phyloP scores from a whole-genome alignment of 2,113 vertebrate genomes.

The Festucalex cinctus region DNA sequence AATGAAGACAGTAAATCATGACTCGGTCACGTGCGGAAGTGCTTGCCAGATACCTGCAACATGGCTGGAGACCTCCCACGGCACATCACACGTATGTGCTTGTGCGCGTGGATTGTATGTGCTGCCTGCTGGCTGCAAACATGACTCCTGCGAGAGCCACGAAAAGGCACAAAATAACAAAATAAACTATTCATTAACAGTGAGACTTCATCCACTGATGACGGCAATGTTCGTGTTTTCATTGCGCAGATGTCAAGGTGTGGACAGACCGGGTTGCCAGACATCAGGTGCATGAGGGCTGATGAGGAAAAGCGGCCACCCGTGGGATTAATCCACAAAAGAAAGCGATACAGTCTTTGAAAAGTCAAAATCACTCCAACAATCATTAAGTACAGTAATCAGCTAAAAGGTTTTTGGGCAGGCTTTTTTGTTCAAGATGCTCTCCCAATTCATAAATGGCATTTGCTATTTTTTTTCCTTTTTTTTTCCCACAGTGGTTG shows the following conservation, averaged over 20 bases:
- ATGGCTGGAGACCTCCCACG: slow-evolving; percentile 62
- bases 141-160: slow-evolving; percentile 27
- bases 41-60: slow-evolving; percentile 72
- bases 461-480: no score
- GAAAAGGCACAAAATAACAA: slow-evolving; percentile 28
- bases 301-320: background rate
- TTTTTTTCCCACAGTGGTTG: no score
- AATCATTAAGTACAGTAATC: background rate
- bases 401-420: background rate
- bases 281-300: background rate
- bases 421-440: no score
- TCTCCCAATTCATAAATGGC: no score
- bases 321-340: background rate
- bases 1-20: slow-evolving; percentile 77
- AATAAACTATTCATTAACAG: slow-evolving; percentile 3
- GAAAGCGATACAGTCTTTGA: background rate
- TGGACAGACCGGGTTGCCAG: background rate
- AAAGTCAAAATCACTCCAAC: background rate
- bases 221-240: background rate
- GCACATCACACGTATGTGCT: slow-evolving; percentile 33
- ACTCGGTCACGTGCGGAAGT: slow-evolving; percentile 73
- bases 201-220: background rate
- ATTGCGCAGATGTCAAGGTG: background rate
- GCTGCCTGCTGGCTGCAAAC: slow-evolving; percentile 64
- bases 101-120: slow-evolving; percentile 32